Percentiles rank a stretch among this genome's conserved stretches.
phyloP scores from a whole-genome alignment of 2,113 vertebrate species.

The Plestiodon gilberti region DNA sequence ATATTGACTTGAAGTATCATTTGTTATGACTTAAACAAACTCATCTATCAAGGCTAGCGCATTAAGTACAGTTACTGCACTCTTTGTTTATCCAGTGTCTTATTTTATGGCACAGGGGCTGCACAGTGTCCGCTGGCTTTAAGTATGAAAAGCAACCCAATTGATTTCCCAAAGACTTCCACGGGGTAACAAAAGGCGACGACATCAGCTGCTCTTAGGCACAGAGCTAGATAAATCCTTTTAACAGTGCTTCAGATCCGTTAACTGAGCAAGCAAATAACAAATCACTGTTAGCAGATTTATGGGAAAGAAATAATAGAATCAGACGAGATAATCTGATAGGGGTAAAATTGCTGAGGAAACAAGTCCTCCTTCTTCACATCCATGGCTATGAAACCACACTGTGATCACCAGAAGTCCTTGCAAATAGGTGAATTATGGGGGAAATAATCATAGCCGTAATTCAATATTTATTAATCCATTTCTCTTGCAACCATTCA shows the following conservation, averaged over 20 bases:
- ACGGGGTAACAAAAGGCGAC: conserved; percentile 62
- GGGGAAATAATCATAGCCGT: conserved; percentile 76
- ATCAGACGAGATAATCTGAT: conserved; percentile 84
- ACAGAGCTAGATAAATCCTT: conserved; percentile 79
- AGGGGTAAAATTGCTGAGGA: conserved; percentile 80
- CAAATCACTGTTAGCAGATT: conserved; percentile 82
- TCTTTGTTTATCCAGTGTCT: conserved; percentile 68
- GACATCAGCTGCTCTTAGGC: conserved; percentile 67
- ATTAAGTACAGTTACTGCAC: conserved; percentile 46
- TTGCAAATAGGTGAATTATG: conserved; percentile 79
- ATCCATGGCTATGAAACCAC: conserved; percentile 69
- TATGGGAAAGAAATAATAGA: conserved; percentile 85
- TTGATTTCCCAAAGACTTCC: conserved; percentile 72
- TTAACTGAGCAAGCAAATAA: conserved; percentile 82
- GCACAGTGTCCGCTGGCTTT: conserved; percentile 65
- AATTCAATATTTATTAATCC: conserved; percentile 83
- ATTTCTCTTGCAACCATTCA: conserved; percentile 81
- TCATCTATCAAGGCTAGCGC: conserved; percentile 46
- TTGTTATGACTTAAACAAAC: conserved; percentile 53
- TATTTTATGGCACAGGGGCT: conserved; percentile 71
- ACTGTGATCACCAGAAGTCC: conserved; percentile 74
- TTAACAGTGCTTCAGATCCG: conserved; percentile 79
- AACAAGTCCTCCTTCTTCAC: conserved; percentile 74
- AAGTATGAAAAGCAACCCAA: conserved; percentile 62
- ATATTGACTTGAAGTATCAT: conserved; percentile 42